Base-by-base conservation (phyloP, 2,113 vertebrate species). In the Vidua macroura region DNA sequence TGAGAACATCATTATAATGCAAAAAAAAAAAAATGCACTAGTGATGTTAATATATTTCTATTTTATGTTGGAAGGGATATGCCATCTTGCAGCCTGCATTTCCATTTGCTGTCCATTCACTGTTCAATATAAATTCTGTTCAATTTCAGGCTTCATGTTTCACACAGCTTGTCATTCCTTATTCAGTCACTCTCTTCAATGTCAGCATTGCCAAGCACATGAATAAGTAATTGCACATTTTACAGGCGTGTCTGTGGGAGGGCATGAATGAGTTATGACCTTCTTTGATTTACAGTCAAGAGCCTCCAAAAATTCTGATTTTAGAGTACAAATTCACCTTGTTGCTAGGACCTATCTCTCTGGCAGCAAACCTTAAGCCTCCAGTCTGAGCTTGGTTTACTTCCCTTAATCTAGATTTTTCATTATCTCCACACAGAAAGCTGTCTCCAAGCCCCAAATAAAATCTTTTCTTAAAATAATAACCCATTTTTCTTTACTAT, bases 151-250 rank as follows among this genome's bases (percentile, higher is more conserved):
- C 39, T 43, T 53, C 39, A 49, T 15, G 9, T 93, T 94, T 86
- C 77, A 92, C 35, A 43, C 55, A 77, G 33, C 2, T 4, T 64
- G 56, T 39, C 52, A 51, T 88, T 77, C 62, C 44, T 78, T 66
- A 75, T 41, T 66, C 78, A 92, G 68, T 60, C 67, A 60, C 46
- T 70, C 37, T 60, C n/a, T 72, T 88, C 67, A 91, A 80, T 48
- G 84, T 68, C n/a, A 86, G 58, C 58, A 49, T 84, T 85, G n/a
- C 51, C 69, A 75, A 52, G 27, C 52, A 60, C 14, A 82, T 85
- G 48, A 92, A 83, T 87, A 77, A 97, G 58, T 90, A 90, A 90
- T 48, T 62, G 43, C 41, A 63, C 56, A 70, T 80, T 91, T 95
- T 83, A 75, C 58, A 95, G 78, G 41, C 30, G 10, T 83, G 58